phyloP scores from a whole-genome alignment of 37 sponge, comb jelly and placozoan species.

The Spongilla lacustris region DNA sequence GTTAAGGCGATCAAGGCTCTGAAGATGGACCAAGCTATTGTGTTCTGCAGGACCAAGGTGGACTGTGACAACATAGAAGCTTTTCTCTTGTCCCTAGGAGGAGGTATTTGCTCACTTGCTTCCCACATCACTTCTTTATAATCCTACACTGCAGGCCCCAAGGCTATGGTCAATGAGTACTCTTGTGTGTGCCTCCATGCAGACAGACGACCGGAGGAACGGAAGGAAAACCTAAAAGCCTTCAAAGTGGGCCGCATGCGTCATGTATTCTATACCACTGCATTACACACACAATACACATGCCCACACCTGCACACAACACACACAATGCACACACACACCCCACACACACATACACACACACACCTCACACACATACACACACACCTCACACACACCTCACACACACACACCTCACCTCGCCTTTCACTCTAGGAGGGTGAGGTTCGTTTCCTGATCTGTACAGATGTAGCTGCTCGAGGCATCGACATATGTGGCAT shows the following conservation, averaged over 20 bases:
- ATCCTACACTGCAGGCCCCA: conserved; percentile 23
- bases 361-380: not conserved
- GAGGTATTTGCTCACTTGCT: conserved; percentile 34
- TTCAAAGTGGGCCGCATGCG: conserved; percentile 68
- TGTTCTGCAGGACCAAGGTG: conserved; percentile 97
- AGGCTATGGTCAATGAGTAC: conserved; percentile 82
- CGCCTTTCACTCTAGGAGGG: conserved; percentile 55
- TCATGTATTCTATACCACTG: too few species aligned
- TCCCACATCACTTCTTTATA: not conserved
- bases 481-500: conserved; percentile 95
- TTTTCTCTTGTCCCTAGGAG: conserved; percentile 70
- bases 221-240: conserved; percentile 81
- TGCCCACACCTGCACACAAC: too few species aligned
- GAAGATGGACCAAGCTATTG: conserved; percentile 95
- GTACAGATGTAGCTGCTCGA: conserved; percentile 97
- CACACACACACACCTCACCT: not conserved
- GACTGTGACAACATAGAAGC: conserved; percentile 97
- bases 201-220: conserved; percentile 87
- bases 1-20: conserved; percentile 82
- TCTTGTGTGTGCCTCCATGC: conserved; percentile 96
- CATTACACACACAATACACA: too few species aligned
- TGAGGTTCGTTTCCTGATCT: conserved; percentile 89
- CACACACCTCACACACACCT: not conserved
- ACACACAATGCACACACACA: too few species aligned
- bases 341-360: not conserved